Conservation (phyloP, 2,113 vertebrate species). For the Mesocricetus auratus region DNA sequence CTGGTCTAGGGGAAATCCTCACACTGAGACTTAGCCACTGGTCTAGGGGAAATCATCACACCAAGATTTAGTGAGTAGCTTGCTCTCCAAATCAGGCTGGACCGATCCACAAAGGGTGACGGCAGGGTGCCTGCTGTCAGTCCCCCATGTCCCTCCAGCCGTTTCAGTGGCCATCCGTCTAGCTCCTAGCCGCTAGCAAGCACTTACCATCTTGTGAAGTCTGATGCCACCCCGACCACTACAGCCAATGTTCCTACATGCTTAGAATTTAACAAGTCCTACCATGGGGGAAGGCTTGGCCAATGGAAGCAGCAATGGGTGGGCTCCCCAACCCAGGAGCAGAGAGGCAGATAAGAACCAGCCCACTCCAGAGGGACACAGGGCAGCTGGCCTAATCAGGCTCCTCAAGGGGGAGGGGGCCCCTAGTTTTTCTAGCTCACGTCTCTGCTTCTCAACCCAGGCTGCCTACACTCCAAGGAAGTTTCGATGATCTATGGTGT, state of each 20-base stretch:
- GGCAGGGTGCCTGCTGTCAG: rapidly evolving
- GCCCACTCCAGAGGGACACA: background rate
- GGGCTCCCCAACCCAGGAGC: background rate
- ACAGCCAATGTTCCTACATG: background rate
- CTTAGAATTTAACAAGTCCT: background rate
- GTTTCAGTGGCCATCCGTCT: background rate
- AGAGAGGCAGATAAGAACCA: background rate
- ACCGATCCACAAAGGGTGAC: background rate
- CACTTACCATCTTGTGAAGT: background rate
- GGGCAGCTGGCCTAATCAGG: background rate
- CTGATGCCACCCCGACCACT: background rate
- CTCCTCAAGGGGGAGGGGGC: background rate
- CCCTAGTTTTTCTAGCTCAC: background rate
- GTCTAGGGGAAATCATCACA: background rate
- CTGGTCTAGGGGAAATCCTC: background rate
- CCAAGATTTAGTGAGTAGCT: slow-evolving; percentile 1
- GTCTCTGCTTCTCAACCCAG: background rate
- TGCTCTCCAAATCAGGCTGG: background rate
- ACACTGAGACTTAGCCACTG: no score
- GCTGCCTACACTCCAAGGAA: background rate
- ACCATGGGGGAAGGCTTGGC: no score
- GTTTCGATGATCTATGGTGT: background rate
- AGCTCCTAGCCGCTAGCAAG: background rate
- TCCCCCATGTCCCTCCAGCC: background rate
- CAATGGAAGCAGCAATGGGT: background rate